These are phyloP conservation scores for Sardinella longiceps DNA, from an alignment of 2,797 vertebrate genomes.

Conservation along the genomic window DNA sequence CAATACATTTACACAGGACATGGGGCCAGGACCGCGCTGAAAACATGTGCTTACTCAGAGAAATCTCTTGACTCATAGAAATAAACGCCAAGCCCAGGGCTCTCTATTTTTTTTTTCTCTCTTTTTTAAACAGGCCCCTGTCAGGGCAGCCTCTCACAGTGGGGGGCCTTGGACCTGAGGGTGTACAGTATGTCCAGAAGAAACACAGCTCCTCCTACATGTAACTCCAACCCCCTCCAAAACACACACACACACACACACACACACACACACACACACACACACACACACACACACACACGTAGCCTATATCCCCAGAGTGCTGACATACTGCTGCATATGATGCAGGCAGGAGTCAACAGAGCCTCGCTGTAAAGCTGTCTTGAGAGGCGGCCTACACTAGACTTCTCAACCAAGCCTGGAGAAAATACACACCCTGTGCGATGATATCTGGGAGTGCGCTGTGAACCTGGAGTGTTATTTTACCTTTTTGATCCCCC, in stretches of 20 bases:
- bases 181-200: background rate
- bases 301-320: background rate
- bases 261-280: too few species aligned
- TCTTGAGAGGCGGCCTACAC: conserved; percentile 17
- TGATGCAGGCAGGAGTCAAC: background rate
- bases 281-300: background rate
- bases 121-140: conserved; percentile 63
- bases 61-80: conserved; percentile 76
- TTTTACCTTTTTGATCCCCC: conserved; percentile 51
- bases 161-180: conserved; percentile 24
- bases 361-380: background rate
- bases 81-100: conserved; percentile 61
- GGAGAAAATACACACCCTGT: conserved; percentile 28
- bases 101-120: background rate
- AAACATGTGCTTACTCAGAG: conserved; percentile 82
- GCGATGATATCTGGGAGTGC: background rate
- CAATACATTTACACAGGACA: conserved; percentile 68
- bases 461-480: conserved; percentile 39
- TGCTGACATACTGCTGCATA: background rate
- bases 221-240: background rate
- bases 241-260: background rate
- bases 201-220: conserved; percentile 3
- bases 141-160: conserved; percentile 48
- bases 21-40: conserved; percentile 67
- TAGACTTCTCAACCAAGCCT: conserved; percentile 10